Evolutionary conservation across 2,797 vertebrate genomes (phyloP).

Genomic region (Tadarida brasiliensis): DNA sequence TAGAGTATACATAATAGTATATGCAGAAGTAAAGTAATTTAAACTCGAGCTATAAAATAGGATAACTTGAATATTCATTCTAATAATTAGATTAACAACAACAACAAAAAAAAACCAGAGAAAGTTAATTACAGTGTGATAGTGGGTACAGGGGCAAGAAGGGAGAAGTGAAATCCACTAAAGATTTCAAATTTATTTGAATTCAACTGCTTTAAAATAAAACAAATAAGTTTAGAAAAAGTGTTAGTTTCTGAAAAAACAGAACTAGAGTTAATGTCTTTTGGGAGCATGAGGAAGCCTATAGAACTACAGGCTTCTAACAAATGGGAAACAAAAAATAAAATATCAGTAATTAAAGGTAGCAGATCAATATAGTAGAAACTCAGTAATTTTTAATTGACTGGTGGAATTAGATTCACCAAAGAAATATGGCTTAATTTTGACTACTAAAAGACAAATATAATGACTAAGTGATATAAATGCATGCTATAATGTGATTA

Average conservation of each 20-base stretch:
- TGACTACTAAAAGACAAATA: constrained; percentile 80
- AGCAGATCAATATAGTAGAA: constrained; percentile 59
- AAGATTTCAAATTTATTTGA: constrained; percentile 45
- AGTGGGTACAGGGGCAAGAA: background rate
- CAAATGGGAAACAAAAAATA: constrained; percentile 58
- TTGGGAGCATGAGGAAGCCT: constrained; percentile 20
- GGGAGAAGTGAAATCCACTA: constrained; percentile 36
- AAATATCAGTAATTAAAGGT: constrained; percentile 48
- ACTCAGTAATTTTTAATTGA: constrained; percentile 67
- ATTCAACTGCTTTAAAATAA: constrained; percentile 44
- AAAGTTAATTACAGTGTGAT: background rate
- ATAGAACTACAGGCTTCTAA: constrained; percentile 59
- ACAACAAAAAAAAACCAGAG: background rate
- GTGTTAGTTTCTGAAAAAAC: constrained; percentile 43
- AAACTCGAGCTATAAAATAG: constrained; percentile 55
- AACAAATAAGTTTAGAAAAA: constrained; percentile 38
- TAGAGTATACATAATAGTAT: constrained; percentile 63
- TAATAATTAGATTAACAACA: constrained; percentile 44
- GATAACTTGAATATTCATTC: constrained; percentile 63
- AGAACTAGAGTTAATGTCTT: constrained; percentile 18
- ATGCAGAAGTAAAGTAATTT: constrained; percentile 58
- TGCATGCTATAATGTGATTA: constrained; percentile 71
- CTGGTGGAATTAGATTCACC: constrained; percentile 59
- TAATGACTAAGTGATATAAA: constrained; percentile 71
- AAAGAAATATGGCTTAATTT: constrained; percentile 79